These are phyloP conservation scores for Centropus bengalensis DNA, from an alignment of 2,113 vertebrate genomes.

Conservation along the genomic window DNA sequence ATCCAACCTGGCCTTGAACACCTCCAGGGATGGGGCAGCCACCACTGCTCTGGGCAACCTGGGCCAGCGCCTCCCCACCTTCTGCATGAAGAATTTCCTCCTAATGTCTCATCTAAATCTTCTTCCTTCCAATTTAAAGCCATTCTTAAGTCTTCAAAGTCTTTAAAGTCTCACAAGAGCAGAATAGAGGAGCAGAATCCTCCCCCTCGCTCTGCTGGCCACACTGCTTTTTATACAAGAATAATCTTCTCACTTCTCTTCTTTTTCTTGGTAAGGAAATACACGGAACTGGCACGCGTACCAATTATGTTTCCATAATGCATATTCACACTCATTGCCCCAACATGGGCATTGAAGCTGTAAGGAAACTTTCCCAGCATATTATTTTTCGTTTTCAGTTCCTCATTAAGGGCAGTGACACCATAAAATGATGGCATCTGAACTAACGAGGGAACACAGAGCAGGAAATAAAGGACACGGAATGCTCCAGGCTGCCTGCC, in stretches of 20 bases:
- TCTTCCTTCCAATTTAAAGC: no score
- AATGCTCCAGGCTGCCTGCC: background rate
- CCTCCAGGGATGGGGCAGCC: no score
- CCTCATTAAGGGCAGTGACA: background rate
- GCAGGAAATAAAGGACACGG: background rate
- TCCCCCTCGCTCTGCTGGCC: no score
- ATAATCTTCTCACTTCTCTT: background rate
- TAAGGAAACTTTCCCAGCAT: fast-evolving
- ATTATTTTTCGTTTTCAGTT: background rate
- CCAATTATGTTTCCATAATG: fast-evolving
- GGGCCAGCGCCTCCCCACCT: no score
- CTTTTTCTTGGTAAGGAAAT: background rate
- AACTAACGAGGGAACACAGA: background rate
- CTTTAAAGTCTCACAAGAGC: no score
- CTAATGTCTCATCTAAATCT: no score
- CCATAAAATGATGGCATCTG: background rate
- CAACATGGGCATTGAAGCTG: background rate
- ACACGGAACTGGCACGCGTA: fast-evolving
- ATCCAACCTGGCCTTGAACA: no score
- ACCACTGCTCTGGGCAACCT: no score
- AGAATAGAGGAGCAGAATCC: no score
- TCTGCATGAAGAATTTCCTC: no score
- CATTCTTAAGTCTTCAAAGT: no score
- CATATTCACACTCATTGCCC: fast-evolving
- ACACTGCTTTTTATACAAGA: background rate